Conservation (phyloP, 64 coral and sea anemone species). For the Acropora yongei region DNA sequence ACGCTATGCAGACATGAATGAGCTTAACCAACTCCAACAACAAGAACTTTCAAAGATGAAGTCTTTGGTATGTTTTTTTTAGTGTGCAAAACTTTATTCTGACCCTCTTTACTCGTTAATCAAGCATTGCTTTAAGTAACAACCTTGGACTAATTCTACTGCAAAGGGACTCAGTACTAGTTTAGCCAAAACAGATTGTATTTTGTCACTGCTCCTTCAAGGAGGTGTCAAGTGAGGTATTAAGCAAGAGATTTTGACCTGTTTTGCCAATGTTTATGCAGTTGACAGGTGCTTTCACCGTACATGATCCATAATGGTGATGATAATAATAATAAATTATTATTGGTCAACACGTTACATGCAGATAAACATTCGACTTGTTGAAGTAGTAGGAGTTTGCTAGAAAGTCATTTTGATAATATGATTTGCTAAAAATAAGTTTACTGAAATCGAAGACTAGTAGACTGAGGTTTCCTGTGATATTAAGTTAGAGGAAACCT, state of each 20-base stretch:
- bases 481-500: too few relatives aligned
- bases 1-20: slow-evolving; percentile 81
- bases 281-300: too few relatives aligned
- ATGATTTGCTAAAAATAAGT: too few relatives aligned
- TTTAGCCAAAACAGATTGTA: too few relatives aligned
- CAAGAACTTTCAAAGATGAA: slow-evolving; percentile 88
- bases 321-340: background rate
- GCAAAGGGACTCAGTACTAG: too few relatives aligned
- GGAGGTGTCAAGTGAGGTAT: background rate
- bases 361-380: background rate
- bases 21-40: slow-evolving; percentile 76
- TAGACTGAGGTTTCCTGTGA: too few relatives aligned
- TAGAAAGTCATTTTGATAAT: background rate
- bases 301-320: too few relatives aligned
- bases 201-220: too few relatives aligned
- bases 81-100: background rate
- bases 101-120: too few relatives aligned
- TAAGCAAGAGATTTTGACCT: background rate
- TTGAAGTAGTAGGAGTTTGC: slow-evolving; percentile 13
- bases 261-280: background rate
- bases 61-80: slow-evolving; percentile 72
- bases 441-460: too few relatives aligned
- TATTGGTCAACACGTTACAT: background rate
- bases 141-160: too few relatives aligned
- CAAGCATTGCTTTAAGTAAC: too few relatives aligned